Percentiles rank a stretch among this genome's conserved stretches.
These are phyloP conservation scores for Umimayanthus kanabou DNA, from an alignment of 92 coral and sea anemone species.

Conservation along the genomic window DNA sequence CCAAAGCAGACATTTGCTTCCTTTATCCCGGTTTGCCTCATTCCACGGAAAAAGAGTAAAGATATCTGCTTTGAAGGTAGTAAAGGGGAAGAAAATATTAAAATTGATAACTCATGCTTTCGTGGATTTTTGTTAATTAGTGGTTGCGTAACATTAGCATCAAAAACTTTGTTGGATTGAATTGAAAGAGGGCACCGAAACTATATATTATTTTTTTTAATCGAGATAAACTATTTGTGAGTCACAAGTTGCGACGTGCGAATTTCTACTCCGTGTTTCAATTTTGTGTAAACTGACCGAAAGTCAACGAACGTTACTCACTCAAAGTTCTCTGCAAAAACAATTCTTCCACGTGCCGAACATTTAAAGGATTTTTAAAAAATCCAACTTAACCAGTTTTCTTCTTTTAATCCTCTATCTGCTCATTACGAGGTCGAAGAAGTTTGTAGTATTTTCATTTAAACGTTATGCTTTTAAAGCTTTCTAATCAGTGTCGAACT, in stretches of 20 bases:
- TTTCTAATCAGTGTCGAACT: neutral
- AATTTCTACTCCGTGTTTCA: neutral
- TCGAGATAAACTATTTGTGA: neutral
- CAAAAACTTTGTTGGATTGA: neutral
- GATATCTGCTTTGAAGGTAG: no score
- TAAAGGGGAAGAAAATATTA: no score
- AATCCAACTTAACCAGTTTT: neutral
- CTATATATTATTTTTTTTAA: neutral
- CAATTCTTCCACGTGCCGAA: neutral
- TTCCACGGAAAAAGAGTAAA: no score
- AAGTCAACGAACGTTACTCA: neutral
- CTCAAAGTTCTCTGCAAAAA: neutral
- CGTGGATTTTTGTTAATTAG: neutral
- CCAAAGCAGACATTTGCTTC: no score
- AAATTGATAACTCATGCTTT: neutral
- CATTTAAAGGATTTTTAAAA: neutral
- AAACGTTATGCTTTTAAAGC: no score
- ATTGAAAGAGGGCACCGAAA: no score
- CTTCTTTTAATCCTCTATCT: no score
- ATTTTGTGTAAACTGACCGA: neutral
- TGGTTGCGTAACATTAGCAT: neutral
- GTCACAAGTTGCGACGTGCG: neutral
- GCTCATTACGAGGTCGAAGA: no score
- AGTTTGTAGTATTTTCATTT: no score
- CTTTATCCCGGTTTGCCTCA: no score